A percentile compares a stretch with the other conserved stretches of the same genome.
These are phyloP conservation scores for Oscheius myriophilus DNA, from an alignment of 2,888 invertebrate genomes.

Conservation along the genomic window DNA sequence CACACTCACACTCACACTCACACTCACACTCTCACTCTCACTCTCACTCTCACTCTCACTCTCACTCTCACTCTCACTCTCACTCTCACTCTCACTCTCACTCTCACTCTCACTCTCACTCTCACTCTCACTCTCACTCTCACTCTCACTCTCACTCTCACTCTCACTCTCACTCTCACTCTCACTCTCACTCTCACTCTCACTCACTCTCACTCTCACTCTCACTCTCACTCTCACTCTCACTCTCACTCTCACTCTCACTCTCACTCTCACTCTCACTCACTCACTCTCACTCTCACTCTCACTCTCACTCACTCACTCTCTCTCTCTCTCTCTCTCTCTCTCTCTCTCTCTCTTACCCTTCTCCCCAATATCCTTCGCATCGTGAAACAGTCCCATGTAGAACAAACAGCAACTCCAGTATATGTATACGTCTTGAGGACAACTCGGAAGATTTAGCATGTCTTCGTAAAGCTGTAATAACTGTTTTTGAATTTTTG, in stretches of 20 bases:
- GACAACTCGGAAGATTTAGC: constrained; percentile 74
- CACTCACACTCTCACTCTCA: constrained; percentile 7
- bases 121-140: constrained; percentile 6
- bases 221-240: neutral
- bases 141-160: neutral
- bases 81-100: constrained; percentile 1
- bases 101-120: constrained; percentile 13
- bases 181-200: neutral
- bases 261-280: neutral
- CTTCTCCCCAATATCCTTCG: constrained; percentile 76
- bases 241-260: neutral
- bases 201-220: neutral
- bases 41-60: constrained; percentile 5
- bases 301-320: neutral
- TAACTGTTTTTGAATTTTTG: neutral
- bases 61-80: neutral
- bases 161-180: neutral
- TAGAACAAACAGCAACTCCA: constrained; percentile 94
- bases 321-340: too few species aligned
- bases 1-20: neutral
- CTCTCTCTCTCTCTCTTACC: constrained; percentile 59
- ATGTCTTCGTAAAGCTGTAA: constrained; percentile 73
- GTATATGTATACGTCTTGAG: constrained; percentile 79
- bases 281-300: neutral
- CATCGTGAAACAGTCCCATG: constrained; percentile 83